These are phyloP conservation scores for Hoplostethus mediterraneus DNA, from an alignment of 2,797 vertebrate species.

Conservation along the genomic window DNA sequence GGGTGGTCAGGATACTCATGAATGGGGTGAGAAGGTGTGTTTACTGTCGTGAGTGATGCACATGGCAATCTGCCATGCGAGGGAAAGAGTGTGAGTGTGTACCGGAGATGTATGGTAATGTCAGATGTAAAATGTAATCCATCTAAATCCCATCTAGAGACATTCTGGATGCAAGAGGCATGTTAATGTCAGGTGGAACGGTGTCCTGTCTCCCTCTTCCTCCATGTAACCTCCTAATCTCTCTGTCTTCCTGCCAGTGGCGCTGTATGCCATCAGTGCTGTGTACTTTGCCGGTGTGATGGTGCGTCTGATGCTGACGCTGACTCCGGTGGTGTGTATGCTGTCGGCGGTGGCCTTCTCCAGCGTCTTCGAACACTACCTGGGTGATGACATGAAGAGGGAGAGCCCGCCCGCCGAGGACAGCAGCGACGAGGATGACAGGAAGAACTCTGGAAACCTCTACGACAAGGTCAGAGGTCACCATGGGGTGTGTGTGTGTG, in stretches of 20 bases:
- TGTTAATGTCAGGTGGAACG: neutral
- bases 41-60: neutral
- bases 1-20: neutral
- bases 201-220: neutral
- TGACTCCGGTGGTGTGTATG: conserved; percentile 98
- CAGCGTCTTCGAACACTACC: conserved; percentile 95
- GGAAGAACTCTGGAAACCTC: conserved; percentile 93
- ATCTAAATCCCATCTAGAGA: neutral
- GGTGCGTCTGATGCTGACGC: conserved; percentile 96
- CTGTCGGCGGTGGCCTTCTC: conserved; percentile 97
- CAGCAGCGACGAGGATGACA: conserved; percentile 97
- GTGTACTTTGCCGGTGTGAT: conserved; percentile 97
- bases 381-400: conserved; percentile 95
- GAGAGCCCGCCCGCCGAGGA: conserved; percentile 94
- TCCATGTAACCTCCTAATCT: conserved; percentile 5
- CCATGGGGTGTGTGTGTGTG: neutral
- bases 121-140: neutral
- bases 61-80: no score
- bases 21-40: neutral
- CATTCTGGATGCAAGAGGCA: neutral
- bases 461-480: conserved; percentile 91
- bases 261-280: conserved; percentile 94
- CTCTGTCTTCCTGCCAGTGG: conserved; percentile 81
- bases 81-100: neutral
- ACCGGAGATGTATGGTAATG: neutral